phyloP scores from a whole-genome alignment of 2,113 vertebrate species.

The Tapirus terrestris region DNA sequence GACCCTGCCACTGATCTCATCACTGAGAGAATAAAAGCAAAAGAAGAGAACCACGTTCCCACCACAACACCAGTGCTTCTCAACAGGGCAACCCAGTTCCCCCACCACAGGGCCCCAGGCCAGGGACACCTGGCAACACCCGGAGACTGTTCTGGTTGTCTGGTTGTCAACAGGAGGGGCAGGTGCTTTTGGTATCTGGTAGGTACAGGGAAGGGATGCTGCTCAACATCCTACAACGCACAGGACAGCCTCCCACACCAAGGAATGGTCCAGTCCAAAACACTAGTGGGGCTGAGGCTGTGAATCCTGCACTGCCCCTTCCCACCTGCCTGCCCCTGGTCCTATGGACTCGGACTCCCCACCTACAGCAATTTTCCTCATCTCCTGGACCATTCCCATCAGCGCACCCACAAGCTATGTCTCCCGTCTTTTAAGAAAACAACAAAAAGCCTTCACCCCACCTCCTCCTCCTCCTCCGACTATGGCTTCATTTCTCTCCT shows the following conservation, averaged over 20 bases:
- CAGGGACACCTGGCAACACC: background rate
- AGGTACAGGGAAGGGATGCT: background rate
- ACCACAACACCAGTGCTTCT: background rate
- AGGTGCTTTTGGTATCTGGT: background rate
- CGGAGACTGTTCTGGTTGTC: background rate
- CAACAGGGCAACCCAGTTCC: fast-evolving
- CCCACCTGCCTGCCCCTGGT: background rate
- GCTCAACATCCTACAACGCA: background rate
- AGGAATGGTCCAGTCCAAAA: background rate
- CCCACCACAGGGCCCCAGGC: no score
- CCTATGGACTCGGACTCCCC: background rate
- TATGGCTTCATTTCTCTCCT: background rate
- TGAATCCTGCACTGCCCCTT: fast-evolving
- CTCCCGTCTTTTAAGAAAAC: background rate
- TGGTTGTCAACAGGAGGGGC: background rate
- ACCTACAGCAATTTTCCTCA: background rate
- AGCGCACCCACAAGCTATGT: background rate
- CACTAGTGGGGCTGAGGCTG: background rate
- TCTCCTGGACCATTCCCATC: background rate
- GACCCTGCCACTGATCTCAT: background rate
- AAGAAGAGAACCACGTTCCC: background rate
- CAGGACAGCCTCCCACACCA: no score
- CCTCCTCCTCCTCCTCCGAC: no score
- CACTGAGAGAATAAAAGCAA: background rate
- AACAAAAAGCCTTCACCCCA: background rate